Percentiles rank a stretch among this genome's conserved stretches.
phyloP scores from a whole-genome alignment of 2,888 invertebrate genomes.

The Lycaena phlaeas region DNA sequence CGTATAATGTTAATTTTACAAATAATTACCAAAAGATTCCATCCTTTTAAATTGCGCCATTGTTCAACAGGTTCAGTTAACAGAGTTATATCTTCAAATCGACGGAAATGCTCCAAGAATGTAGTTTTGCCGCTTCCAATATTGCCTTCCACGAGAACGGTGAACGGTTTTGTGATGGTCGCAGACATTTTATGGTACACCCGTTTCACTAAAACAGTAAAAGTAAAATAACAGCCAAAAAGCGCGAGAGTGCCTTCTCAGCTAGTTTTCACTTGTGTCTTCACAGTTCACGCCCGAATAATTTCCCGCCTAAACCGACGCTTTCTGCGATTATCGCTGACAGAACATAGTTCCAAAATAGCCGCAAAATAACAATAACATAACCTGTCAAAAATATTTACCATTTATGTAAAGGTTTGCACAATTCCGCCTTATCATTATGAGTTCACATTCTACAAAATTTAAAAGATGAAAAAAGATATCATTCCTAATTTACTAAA shows the following conservation, averaged over 20 bases:
- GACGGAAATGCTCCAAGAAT: constrained; percentile 85
- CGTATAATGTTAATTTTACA: too few species aligned
- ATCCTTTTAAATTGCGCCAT: constrained; percentile 86
- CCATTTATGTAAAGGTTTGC: constrained; percentile 31
- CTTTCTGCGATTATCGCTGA: constrained; percentile 8
- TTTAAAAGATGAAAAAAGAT: too few species aligned
- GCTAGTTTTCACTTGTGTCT: too few species aligned
- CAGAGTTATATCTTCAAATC: constrained; percentile 78
- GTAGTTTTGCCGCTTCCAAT: constrained; percentile 94
- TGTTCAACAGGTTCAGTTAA: constrained; percentile 86
- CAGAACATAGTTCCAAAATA: constrained; percentile 28
- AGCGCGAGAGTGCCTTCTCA: constrained; percentile 9
- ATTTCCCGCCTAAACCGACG: constrained; percentile 24
- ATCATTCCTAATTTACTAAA: too few species aligned
- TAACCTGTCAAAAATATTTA: constrained; percentile 33
- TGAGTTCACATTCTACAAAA: constrained; percentile 5
- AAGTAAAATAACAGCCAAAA: constrained; percentile 4
- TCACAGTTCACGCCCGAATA: constrained; percentile 2
- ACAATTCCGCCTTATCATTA: constrained; percentile 16
- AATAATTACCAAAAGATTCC: constrained; percentile 78
- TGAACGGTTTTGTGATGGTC: constrained; percentile 76
- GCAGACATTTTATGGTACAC: constrained; percentile 39
- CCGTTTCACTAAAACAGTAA: constrained; percentile 25
- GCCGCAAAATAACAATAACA: constrained; percentile 36
- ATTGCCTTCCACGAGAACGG: constrained; percentile 90